Conservation (phyloP, 2,797 vertebrate genomes). For the Iguana delicatissima region DNA sequence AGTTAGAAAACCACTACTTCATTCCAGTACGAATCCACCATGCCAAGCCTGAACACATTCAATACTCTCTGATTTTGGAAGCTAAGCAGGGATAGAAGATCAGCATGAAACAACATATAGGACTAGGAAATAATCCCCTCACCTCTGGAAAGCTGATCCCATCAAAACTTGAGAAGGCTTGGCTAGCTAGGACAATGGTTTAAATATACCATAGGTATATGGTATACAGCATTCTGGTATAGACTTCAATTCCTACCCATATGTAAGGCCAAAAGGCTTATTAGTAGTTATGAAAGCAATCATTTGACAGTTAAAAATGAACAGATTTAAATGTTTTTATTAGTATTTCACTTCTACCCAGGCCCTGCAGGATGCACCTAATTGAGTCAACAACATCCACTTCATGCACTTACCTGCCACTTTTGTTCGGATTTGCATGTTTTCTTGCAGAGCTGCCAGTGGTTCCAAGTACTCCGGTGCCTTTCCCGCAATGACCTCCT, state of each 20-base stretch:
- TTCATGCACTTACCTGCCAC: constrained; percentile 89
- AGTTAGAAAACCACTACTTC: too few species aligned
- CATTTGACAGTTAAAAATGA: constrained; percentile 6
- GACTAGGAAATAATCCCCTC: too few species aligned
- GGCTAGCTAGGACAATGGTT: too few species aligned
- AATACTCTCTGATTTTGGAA: too few species aligned
- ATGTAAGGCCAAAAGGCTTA: neutral
- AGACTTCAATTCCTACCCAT: neutral
- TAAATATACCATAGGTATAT: neutral
- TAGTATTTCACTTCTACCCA: neutral
- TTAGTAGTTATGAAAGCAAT: neutral
- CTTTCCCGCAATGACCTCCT: constrained; percentile 97
- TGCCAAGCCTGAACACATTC: too few species aligned
- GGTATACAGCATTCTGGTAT: neutral
- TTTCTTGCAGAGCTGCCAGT: constrained; percentile 96
- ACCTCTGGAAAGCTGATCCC: too few species aligned
- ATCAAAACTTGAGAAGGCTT: too few species aligned
- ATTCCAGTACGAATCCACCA: too few species aligned
- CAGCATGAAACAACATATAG: too few species aligned
- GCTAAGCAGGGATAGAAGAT: too few species aligned
- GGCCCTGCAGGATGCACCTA: constrained; percentile 25
- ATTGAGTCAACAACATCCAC: constrained; percentile 53
- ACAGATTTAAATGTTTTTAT: constrained; percentile 9
- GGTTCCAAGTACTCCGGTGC: constrained; percentile 98
- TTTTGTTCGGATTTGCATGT: constrained; percentile 99